Evolutionary conservation across 1,140 invertebrate genomes (phyloP).

Genomic region (Arctopsyche grandis): DNA sequence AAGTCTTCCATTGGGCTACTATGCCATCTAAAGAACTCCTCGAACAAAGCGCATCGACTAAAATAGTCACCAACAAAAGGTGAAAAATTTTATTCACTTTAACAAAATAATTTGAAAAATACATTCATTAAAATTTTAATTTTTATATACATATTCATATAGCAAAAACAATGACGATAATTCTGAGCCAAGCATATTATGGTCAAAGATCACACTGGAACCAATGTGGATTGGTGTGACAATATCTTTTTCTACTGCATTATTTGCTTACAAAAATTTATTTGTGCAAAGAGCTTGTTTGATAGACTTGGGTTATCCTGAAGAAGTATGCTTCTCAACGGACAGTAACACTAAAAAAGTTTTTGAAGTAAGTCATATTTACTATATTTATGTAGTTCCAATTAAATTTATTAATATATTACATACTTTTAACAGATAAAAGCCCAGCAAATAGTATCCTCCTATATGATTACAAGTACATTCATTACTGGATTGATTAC

Average conservation of each 20-base stretch:
- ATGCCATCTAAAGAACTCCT: too few relatives aligned
- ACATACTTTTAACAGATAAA: conserved; percentile 56
- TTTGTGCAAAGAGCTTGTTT: conserved; percentile 50
- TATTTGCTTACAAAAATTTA: conserved; percentile 50
- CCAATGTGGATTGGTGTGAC: conserved; percentile 51
- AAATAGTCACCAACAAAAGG: too few relatives aligned
- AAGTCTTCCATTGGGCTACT: too few relatives aligned
- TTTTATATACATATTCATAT: too few relatives aligned
- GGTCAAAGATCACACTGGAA: conserved; percentile 50
- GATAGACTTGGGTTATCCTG: conserved; percentile 47
- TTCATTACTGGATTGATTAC: conserved; percentile 61
- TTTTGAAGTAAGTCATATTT: conserved; percentile 45
- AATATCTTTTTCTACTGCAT: conserved; percentile 43
- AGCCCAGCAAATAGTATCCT: conserved; percentile 61
- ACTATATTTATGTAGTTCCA: background rate
- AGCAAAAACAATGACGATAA: too few relatives aligned
- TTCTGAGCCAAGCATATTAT: background rate
- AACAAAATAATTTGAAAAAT: too few relatives aligned
- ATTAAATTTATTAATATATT: background rate
- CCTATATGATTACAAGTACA: conserved; percentile 60
- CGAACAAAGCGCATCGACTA: too few relatives aligned
- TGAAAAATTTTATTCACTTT: too few relatives aligned
- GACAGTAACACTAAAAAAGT: conserved; percentile 24
- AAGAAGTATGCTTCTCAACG: conserved; percentile 43
- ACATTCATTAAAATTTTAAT: too few relatives aligned